Evolutionary conservation across 2,113 vertebrate species (phyloP).

Genomic region (Australoheros scitulus): DNA sequence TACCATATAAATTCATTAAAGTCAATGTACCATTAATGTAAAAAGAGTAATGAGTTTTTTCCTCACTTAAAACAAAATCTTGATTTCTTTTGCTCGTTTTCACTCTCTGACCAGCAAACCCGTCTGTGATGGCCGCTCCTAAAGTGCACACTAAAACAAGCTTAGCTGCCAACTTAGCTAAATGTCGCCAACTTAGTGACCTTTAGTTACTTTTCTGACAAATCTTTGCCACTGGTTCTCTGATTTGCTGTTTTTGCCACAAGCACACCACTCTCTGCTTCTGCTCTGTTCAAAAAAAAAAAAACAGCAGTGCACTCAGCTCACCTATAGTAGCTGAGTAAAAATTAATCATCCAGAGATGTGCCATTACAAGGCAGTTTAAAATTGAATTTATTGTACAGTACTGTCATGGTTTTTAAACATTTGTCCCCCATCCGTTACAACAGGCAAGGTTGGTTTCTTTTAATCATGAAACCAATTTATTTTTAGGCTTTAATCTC

Average conservation of each 20-base stretch:
- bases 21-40: too few relatives aligned
- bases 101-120: neutral
- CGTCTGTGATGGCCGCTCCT: neutral
- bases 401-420: neutral
- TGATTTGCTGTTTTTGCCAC: neutral
- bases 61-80: neutral
- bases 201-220: neutral
- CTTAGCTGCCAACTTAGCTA: neutral
- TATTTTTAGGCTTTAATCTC: constrained; percentile 4
- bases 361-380: neutral
- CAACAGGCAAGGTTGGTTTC: constrained; percentile 1
- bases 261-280: neutral
- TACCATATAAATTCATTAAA: neutral
- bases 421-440: neutral
- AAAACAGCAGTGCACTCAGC: neutral
- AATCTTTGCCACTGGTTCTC: neutral
- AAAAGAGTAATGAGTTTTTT: neutral
- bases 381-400: neutral
- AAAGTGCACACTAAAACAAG: neutral
- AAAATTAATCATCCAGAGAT: neutral
- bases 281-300: neutral
- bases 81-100: neutral
- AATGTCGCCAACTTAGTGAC: neutral
- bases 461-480: constrained; percentile 2
- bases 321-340: neutral